Evolutionary conservation across 2,797 vertebrate genomes (phyloP).

Genomic region (Gallinago nigripennis): DNA sequence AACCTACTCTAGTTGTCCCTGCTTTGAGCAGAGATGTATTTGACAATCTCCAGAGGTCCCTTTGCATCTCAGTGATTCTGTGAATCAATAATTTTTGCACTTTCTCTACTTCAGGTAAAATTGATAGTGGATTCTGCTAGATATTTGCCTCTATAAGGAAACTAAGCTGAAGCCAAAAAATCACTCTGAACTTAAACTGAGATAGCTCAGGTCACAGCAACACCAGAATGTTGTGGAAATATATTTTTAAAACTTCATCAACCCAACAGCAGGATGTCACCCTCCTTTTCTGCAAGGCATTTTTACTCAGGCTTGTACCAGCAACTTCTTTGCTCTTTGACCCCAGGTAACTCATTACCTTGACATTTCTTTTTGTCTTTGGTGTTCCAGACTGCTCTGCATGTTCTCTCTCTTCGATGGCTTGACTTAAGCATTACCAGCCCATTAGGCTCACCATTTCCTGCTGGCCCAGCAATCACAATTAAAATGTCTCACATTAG

Average conservation of each 20-base stretch:
- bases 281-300: neutral
- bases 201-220: neutral
- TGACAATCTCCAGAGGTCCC: neutral
- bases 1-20: neutral
- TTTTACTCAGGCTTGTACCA: neutral
- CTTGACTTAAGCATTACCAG: neutral
- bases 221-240: neutral
- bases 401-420: neutral
- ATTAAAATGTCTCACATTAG: neutral
- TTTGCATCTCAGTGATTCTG: neutral
- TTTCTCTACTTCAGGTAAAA: neutral
- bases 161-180: neutral
- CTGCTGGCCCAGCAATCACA: neutral
- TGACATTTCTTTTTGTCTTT: neutral
- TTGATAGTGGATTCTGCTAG: neutral
- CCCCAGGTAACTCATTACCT: neutral
- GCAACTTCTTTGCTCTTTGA: neutral
- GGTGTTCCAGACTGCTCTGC: neutral
- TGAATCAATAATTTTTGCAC: neutral
- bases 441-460: neutral
- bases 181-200: neutral
- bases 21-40: neutral
- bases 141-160: neutral
- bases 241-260: neutral
- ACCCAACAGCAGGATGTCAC: neutral